Evolutionary conservation across 2,888 invertebrate genomes (phyloP), one percentile per base, ranked within the genome.

Genomic region (Agapostemon virescens): DNA sequence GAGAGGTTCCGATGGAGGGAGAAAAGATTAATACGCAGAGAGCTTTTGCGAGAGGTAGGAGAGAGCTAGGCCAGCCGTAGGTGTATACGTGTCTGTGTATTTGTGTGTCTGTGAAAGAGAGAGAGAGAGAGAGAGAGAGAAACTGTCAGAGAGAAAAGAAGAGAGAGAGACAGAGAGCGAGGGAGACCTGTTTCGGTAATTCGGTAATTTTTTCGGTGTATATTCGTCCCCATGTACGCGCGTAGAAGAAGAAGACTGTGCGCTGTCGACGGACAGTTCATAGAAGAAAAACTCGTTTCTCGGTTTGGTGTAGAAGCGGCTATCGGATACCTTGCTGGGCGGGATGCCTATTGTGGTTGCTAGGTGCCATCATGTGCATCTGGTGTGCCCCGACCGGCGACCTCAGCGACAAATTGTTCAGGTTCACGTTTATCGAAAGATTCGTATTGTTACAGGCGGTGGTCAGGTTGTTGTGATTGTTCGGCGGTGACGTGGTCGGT

Each of bases 261-360:
- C 55, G 15, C 26, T 55, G 26, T 55, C 55, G 17, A 55, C n/a
- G 26, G 76, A 61, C 42, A 38, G 68, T 45, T 55, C 26, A 68
- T 36, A 71, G 40, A 45, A 42, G 63, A 52, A 70, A 68, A 70
- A 68, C 75, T 79, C 55, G 76, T 68, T 71, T 82, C 78, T 88
- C 89, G 92, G 92, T 92, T 92, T 91, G 93, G 92, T 92, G 92
- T 91, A 90, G 89, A 91, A 90, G 91, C 91, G 91, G 92, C 90
- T 88, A 90, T 88, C 91, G 92, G 92, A 91, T 92, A 92, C 92
- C 92, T 92, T 92, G 92, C 90, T 92, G 92, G 87, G 91, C 88
- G 86, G 90, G 90, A 90, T 92, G 92, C 92, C 92, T 92, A 92
- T 92, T 92, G 92, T 92, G 92, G 92, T 92, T 92, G 92, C 92